phyloP scores from a whole-genome alignment of 1,140 invertebrate genomes.

The Drosophila funebris region DNA sequence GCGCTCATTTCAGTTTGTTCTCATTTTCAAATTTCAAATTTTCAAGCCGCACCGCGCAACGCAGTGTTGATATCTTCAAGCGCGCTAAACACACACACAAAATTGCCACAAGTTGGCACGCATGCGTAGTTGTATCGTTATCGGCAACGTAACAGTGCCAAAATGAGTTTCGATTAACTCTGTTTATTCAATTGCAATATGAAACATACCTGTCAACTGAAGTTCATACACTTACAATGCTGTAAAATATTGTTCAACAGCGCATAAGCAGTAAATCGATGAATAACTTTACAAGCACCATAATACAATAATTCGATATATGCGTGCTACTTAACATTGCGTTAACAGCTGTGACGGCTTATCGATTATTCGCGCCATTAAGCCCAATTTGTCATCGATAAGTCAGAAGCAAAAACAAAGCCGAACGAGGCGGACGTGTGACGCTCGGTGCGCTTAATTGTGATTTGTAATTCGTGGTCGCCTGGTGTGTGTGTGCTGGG shows the following conservation, averaged over 20 bases:
- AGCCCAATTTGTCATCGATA: conserved; percentile 26
- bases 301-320: neutral
- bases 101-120: conserved; percentile 38
- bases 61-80: conserved; percentile 19
- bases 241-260: neutral
- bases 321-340: neutral
- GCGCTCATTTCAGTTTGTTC: neutral
- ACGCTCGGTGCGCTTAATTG: conserved; percentile 43
- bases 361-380: conserved; percentile 41
- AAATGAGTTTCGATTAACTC: neutral
- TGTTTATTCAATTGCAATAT: neutral
- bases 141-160: conserved; percentile 22
- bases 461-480: conserved; percentile 46
- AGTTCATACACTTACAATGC: neutral
- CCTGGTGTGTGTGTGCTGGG: conserved; percentile 25
- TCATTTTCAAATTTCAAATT: conserved; percentile 15
- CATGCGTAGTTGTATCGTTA: conserved; percentile 35
- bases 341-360: conserved; percentile 26
- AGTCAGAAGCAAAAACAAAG: conserved; percentile 39
- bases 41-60: conserved; percentile 20
- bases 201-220: neutral
- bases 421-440: conserved; percentile 50
- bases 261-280: neutral
- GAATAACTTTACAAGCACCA: neutral
- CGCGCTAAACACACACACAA: neutral